Evolutionary conservation across 2,797 vertebrate species (phyloP).

Genomic region (Amniataba percoides): DNA sequence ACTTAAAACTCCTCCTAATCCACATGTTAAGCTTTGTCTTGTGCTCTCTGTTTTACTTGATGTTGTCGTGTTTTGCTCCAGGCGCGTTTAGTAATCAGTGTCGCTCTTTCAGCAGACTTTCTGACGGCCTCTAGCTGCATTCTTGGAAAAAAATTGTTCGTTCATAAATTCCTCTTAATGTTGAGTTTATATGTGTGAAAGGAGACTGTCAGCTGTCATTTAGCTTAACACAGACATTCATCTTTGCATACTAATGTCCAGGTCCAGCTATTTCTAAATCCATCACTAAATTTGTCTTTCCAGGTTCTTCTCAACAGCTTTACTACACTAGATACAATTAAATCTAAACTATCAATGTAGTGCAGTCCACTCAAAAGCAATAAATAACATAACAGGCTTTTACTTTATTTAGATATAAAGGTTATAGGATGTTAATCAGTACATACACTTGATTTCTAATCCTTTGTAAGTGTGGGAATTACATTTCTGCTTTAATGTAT

Average conservation of each 20-base stretch:
- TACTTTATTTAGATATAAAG: neutral
- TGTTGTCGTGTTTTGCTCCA: slow-evolving; percentile 33
- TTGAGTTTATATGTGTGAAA: neutral
- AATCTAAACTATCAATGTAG: neutral
- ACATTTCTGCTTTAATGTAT: neutral
- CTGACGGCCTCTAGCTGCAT: slow-evolving; percentile 2
- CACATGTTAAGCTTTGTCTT: slow-evolving; percentile 17
- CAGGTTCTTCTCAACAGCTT: neutral
- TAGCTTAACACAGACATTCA: slow-evolving; percentile 25
- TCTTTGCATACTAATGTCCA: slow-evolving; percentile 13
- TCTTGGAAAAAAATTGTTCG: neutral
- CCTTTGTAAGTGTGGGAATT: neutral
- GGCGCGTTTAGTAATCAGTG: slow-evolving; percentile 52
- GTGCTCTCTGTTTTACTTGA: slow-evolving; percentile 22
- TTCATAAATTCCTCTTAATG: too few relatives aligned
- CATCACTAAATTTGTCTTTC: slow-evolving; percentile 7
- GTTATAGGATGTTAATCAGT: neutral
- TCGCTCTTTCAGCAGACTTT: slow-evolving; percentile 12
- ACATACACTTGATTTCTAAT: neutral
- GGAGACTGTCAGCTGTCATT: slow-evolving; percentile 14
- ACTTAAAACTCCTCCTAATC: slow-evolving; percentile 3
- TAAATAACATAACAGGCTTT: neutral
- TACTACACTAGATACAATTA: neutral
- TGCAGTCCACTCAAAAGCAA: neutral
- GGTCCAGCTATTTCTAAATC: slow-evolving; percentile 12